Conservation (phyloP, 2,113 vertebrate genomes). For the Sminthopsis crassicaudata region DNA sequence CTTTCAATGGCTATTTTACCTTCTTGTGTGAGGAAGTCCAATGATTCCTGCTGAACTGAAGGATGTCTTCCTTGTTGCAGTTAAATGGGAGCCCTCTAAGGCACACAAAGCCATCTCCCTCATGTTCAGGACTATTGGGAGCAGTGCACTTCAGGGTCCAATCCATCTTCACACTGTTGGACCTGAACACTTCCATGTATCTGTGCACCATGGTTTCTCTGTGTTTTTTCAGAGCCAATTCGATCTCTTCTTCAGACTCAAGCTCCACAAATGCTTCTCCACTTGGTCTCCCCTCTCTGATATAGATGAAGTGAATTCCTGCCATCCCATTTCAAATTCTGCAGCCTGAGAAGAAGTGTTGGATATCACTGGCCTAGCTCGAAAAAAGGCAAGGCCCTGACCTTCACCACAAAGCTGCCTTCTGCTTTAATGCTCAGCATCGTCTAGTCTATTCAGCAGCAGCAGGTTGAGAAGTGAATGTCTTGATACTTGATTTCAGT, state of each 20-base stretch:
- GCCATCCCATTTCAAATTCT: constrained; percentile 92
- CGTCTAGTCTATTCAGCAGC: constrained; percentile 73
- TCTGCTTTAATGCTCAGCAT: constrained; percentile 90
- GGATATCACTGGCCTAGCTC: constrained; percentile 95
- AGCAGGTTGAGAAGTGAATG: background rate
- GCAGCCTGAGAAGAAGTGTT: constrained; percentile 97
- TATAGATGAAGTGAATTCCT: constrained; percentile 97
- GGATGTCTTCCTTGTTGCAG: constrained; percentile 99
- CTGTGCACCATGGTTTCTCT: constrained; percentile 99
- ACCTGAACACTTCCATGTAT: constrained; percentile 99
- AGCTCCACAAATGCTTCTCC: constrained; percentile 98
- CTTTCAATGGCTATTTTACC: no score
- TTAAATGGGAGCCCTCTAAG: constrained; percentile 98
- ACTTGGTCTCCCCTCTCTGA: constrained; percentile 96
- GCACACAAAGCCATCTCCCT: constrained; percentile 96
- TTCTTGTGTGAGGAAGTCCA: no score
- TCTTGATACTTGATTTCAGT: background rate
- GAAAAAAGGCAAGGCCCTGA: constrained; percentile 98
- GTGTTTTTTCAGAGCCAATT: constrained; percentile 97
- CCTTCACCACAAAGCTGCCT: constrained; percentile 96
- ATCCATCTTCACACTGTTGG: constrained; percentile 99
- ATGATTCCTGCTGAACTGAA: no score
- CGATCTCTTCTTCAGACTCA: constrained; percentile 96
- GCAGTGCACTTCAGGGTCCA: constrained; percentile 99
- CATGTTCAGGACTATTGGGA: constrained; percentile 96